A percentile compares a stretch with the other conserved stretches of the same genome.
These are phyloP conservation scores for Chymomyza caudatula DNA, from an alignment of 2,888 invertebrate species.

Conservation along the genomic window DNA sequence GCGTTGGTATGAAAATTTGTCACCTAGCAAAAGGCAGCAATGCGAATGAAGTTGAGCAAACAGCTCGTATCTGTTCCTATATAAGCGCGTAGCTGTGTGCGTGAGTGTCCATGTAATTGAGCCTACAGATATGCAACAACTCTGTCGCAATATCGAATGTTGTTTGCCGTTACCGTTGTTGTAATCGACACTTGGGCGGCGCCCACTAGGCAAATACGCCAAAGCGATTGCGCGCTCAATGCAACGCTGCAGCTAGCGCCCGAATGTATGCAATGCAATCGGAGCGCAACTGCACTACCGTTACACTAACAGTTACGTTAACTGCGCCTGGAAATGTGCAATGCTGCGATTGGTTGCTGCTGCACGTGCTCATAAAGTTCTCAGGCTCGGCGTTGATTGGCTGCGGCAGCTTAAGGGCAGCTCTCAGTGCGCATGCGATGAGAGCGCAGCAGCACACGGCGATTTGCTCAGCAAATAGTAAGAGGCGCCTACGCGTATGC, in stretches of 20 bases:
- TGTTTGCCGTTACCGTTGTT: conserved; percentile 16
- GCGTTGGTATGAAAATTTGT: conserved; percentile 71
- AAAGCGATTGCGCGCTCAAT: conserved; percentile 54
- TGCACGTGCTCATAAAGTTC: conserved; percentile 59
- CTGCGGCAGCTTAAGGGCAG: conserved; percentile 59
- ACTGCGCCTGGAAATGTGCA: conserved; percentile 57
- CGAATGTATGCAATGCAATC: conserved; percentile 38
- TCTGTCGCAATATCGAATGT: conserved; percentile 31
- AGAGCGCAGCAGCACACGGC: conserved; percentile 35
- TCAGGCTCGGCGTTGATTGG: conserved; percentile 64
- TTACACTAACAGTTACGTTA: conserved; percentile 8
- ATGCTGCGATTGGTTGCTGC: conserved; percentile 48
- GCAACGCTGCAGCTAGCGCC: conserved; percentile 17
- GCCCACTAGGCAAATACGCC: conserved; percentile 64
- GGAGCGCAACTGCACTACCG: conserved; percentile 34
- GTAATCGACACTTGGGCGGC: conserved; percentile 75
- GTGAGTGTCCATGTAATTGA: conserved; percentile 42
- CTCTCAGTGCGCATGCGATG: conserved; percentile 58
- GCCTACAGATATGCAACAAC: conserved; percentile 69
- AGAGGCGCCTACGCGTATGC: conserved; percentile 40
- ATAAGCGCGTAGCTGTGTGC: conserved; percentile 1
- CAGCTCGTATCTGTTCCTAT: conserved; percentile 28
- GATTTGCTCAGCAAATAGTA: conserved; percentile 68
- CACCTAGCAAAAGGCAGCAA: conserved; percentile 56
- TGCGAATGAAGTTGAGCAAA: conserved; percentile 57